Conservation (phyloP, 2,888 invertebrate genomes). For the Stenotaenia linearis region DNA sequence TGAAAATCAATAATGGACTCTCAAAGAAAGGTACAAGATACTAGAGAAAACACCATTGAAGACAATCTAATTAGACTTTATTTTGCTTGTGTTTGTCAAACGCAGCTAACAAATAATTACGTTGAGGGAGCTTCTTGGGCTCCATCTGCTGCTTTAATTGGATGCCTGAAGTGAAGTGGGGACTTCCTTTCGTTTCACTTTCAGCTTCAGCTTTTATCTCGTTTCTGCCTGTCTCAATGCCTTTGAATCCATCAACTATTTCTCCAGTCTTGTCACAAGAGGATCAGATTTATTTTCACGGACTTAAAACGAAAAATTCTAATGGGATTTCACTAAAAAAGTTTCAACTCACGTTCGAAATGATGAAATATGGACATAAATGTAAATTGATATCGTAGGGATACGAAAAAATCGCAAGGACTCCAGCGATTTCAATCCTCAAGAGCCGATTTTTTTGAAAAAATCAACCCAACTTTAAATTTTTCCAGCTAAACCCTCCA, state of each 20-base stretch:
- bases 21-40: not conserved
- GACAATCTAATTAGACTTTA: slow-evolving; percentile 22
- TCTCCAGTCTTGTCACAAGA: slow-evolving; percentile 1
- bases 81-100: slow-evolving; percentile 21
- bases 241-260: slow-evolving; percentile 19
- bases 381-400: not conserved
- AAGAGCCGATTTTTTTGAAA: not conserved
- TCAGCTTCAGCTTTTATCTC: not conserved
- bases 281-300: slow-evolving; percentile 12
- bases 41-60: not conserved
- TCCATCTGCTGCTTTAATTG: slow-evolving; percentile 24
- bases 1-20: not conserved
- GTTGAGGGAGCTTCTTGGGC: not conserved
- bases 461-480: too few relatives aligned
- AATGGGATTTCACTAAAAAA: not conserved
- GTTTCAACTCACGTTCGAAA: not conserved
- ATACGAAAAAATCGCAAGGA: not conserved
- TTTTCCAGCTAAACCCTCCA: too few relatives aligned
- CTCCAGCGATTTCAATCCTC: not conserved
- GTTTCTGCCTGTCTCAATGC: slow-evolving; percentile 7
- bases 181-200: slow-evolving; percentile 1
- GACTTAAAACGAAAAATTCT: not conserved
- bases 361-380: not conserved
- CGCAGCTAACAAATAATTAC: slow-evolving; percentile 22
- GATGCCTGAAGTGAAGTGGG: slow-evolving; percentile 12